phyloP scores from a whole-genome alignment of 1,140 invertebrate genomes.

The Eupeodes corollae region DNA sequence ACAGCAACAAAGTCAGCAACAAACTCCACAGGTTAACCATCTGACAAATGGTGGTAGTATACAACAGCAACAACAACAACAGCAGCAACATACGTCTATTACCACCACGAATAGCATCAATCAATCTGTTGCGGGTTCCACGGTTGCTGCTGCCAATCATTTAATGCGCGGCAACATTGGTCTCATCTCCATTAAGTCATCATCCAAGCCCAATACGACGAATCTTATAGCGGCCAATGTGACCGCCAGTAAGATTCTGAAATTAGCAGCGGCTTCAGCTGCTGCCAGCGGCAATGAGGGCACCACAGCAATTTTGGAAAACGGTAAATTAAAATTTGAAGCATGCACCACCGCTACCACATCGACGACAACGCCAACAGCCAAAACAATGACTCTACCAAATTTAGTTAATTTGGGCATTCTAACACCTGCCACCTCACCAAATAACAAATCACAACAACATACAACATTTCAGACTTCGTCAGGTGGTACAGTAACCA shows the following conservation, averaged over 20 bases:
- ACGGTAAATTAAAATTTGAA: constrained; percentile 1
- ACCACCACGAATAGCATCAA: constrained; percentile 34
- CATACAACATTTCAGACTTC: constrained; percentile 22
- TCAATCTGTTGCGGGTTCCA: neutral
- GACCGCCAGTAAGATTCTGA: constrained; percentile 34
- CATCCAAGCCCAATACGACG: constrained; percentile 19
- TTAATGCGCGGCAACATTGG: constrained; percentile 34
- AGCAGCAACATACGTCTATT: constrained; percentile 3
- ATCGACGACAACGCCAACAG: constrained; percentile 5
- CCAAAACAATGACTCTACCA: constrained; percentile 27
- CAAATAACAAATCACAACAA: constrained; percentile 29
- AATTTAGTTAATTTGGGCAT: constrained; percentile 39
- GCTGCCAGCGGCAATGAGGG: constrained; percentile 21
- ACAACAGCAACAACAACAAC: constrained; percentile 10
- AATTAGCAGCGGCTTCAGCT: constrained; percentile 23
- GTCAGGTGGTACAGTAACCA: neutral
- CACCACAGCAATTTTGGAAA: constrained; percentile 1
- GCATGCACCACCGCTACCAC: neutral
- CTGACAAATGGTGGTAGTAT: neutral
- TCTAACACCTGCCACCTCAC: constrained; percentile 43
- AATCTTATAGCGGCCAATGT: constrained; percentile 34
- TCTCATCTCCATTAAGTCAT: constrained; percentile 33
- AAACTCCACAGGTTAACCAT: neutral
- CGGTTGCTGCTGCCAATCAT: constrained; percentile 16
- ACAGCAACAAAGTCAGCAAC: constrained; percentile 17